phyloP scores from a whole-genome alignment of 2,888 invertebrate species.

The Esperia sulphurella region DNA sequence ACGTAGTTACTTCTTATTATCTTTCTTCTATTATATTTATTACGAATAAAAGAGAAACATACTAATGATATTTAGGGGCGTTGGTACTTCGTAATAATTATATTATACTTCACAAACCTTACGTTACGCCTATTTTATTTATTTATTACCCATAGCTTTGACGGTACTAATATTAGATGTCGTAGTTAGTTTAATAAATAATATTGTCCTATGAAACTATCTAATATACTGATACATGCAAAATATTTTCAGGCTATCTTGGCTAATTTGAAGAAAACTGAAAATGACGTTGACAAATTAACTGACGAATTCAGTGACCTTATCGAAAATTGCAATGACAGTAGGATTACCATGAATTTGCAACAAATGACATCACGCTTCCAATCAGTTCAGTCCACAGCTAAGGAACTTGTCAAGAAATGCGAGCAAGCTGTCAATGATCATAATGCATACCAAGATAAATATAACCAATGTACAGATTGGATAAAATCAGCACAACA shows the following conservation, averaged over 20 bases:
- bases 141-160: conserved; percentile 20
- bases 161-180: conserved; percentile 67
- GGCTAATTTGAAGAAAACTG: conserved; percentile 88
- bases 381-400: conserved; percentile 92
- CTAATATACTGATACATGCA: background rate
- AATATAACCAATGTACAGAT: conserved; percentile 90
- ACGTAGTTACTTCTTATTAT: conserved; percentile 11
- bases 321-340: conserved; percentile 91
- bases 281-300: conserved; percentile 91
- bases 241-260: conserved; percentile 82
- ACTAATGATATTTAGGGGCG: conserved; percentile 38
- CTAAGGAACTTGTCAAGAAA: conserved; percentile 94
- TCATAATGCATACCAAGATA: conserved; percentile 88
- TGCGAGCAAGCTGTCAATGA: conserved; percentile 93
- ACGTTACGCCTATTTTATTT: conserved; percentile 21
- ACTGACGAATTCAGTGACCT: conserved; percentile 92
- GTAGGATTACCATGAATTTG: conserved; percentile 90
- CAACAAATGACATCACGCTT: conserved; percentile 94
- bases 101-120: conserved; percentile 32
- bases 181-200: conserved; percentile 59
- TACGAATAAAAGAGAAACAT: conserved; percentile 17
- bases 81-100: conserved; percentile 30
- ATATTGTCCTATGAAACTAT: conserved; percentile 2
- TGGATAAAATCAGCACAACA: conserved; percentile 88
- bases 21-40: conserved; percentile 14